Percentiles rank a stretch among this genome's conserved stretches.
phyloP scores from a whole-genome alignment of 1,140 invertebrate species.

The Triops cancriformis region DNA sequence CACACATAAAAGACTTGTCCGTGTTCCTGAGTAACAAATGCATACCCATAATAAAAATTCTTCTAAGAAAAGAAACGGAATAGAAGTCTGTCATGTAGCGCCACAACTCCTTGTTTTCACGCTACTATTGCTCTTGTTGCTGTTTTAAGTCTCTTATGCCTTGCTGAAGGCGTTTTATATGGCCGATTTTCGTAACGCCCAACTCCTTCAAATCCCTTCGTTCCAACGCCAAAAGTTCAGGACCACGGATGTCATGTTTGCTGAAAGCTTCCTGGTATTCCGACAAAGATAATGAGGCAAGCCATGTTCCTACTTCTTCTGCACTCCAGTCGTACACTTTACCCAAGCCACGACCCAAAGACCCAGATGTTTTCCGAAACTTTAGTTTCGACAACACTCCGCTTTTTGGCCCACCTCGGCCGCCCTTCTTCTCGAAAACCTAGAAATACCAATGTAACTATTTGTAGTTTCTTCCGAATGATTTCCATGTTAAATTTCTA shows the following conservation, averaged over 20 bases:
- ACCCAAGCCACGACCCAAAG: not conserved
- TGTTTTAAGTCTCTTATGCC: slow-evolving; percentile 73
- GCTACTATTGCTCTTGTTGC: not conserved
- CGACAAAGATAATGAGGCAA: slow-evolving; percentile 73
- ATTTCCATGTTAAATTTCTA: not conserved
- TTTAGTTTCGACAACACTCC: not conserved
- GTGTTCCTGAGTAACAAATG: slow-evolving; percentile 3
- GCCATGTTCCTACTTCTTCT: slow-evolving; percentile 60
- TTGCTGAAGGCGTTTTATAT: slow-evolving; percentile 86
- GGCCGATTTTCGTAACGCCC: slow-evolving; percentile 83
- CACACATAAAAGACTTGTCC: not conserved
- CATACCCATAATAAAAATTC: not conserved
- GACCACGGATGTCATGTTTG: slow-evolving; percentile 81
- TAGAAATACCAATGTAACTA: not conserved
- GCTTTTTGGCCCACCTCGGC: not conserved
- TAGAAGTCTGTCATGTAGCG: not conserved
- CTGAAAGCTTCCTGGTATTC: slow-evolving; percentile 74
- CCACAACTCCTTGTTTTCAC: not conserved
- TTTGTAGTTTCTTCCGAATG: not conserved
- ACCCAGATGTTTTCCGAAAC: not conserved
- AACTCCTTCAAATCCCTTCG: slow-evolving; percentile 78
- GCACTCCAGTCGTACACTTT: slow-evolving; percentile 41
- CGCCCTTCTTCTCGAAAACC: not conserved
- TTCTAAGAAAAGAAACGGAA: not conserved
- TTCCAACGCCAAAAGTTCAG: slow-evolving; percentile 76